These are phyloP conservation scores for Trididemnum miniatum DNA, from an alignment of 23 tunicate species.

Conservation along the genomic window DNA sequence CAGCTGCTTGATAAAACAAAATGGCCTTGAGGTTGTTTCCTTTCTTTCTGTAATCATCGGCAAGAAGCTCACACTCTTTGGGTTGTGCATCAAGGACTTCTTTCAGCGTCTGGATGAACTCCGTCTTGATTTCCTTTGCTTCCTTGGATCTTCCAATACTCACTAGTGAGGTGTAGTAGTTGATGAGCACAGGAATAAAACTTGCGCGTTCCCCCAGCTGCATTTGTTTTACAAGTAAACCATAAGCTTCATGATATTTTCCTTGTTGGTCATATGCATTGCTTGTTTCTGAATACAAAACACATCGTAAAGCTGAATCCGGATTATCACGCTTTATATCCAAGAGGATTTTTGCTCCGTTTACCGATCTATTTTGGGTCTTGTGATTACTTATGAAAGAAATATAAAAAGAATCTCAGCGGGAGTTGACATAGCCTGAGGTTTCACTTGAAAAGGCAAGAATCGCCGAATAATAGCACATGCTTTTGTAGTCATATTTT, in stretches of 20 bases:
- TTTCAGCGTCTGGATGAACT: background rate
- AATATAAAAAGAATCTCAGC: too few relatives aligned
- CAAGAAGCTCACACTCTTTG: slow-evolving; percentile 23
- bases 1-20: slow-evolving; percentile 11
- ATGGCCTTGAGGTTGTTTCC: slow-evolving; percentile 19
- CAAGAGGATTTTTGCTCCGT: too few relatives aligned
- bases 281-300: too few relatives aligned
- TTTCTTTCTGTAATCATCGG: background rate
- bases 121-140: background rate
- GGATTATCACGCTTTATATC: too few relatives aligned
- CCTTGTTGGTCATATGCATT: too few relatives aligned
- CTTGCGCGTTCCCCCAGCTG: background rate
- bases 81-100: background rate
- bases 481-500: too few relatives aligned
- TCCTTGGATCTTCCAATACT: background rate
- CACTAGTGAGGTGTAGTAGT: slow-evolving; percentile 8
- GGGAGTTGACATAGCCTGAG: too few relatives aligned
- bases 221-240: background rate
- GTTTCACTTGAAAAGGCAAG: too few relatives aligned
- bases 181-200: background rate
- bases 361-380: too few relatives aligned
- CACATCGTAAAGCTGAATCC: too few relatives aligned
- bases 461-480: too few relatives aligned
- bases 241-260: slow-evolving; percentile 20
- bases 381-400: too few relatives aligned